Conservation (phyloP, 2,888 invertebrate genomes). For the Cephus nigrinus region DNA sequence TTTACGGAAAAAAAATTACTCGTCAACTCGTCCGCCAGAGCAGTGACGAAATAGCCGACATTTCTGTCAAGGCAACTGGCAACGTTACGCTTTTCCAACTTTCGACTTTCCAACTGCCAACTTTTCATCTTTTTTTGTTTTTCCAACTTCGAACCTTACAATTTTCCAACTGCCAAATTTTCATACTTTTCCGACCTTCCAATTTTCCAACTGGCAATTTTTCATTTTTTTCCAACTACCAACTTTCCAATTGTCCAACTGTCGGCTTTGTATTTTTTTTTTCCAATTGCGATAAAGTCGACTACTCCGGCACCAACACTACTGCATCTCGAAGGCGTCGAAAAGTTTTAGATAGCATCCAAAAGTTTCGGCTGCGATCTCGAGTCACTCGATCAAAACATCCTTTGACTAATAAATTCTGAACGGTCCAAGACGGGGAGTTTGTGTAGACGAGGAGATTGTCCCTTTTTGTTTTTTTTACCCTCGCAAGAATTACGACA, state of each 20-base stretch:
- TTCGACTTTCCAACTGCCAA: too few species aligned
- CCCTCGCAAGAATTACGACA: not conserved
- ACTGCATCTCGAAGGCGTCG: not conserved
- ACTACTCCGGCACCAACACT: not conserved
- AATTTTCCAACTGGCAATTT: too few species aligned
- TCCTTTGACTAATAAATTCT: not conserved
- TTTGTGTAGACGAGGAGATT: not conserved
- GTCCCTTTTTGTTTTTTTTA: constrained; percentile 1
- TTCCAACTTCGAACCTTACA: too few species aligned
- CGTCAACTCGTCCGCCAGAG: constrained; percentile 35
- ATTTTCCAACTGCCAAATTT: too few species aligned
- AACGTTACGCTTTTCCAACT: too few species aligned
- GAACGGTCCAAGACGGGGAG: not conserved
- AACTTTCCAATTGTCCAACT: too few species aligned
- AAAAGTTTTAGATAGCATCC: not conserved
- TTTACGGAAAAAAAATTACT: constrained; percentile 33
- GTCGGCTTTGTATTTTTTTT: too few species aligned
- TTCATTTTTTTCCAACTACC: too few species aligned
- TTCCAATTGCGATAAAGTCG: too few species aligned
- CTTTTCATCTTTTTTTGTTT: too few species aligned
- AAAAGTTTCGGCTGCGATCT: not conserved
- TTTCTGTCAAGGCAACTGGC: constrained; percentile 23
- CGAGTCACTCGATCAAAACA: not conserved
- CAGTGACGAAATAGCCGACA: too few species aligned
- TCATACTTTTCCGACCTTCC: too few species aligned